Evolutionary conservation across 2,797 vertebrate genomes (phyloP).

Genomic region (Chaenodraco wilsoni): DNA sequence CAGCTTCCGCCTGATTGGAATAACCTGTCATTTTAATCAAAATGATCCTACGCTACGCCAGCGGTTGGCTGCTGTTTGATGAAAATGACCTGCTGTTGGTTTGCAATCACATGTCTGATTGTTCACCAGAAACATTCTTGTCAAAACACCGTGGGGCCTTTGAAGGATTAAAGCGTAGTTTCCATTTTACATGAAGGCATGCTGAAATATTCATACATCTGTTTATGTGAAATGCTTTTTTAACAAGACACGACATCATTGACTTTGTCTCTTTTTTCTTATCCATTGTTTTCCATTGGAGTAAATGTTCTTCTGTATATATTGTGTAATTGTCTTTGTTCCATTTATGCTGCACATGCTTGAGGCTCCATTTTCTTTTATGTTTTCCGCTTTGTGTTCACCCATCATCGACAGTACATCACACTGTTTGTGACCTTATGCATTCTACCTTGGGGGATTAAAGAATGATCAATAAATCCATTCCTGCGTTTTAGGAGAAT

Average conservation of each 20-base stretch:
- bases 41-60: conserved; percentile 23
- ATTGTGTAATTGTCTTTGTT: conserved; percentile 30
- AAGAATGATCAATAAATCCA: conserved; percentile 63
- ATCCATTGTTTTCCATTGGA: not conserved
- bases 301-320: not conserved
- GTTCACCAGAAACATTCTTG: conserved; percentile 51
- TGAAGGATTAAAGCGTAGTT: conserved; percentile 49
- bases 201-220: conserved; percentile 56
- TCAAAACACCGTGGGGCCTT: conserved; percentile 46
- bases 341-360: conserved; percentile 27
- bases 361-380: conserved; percentile 34
- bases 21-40: conserved; percentile 69
- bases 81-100: conserved; percentile 65
- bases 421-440: conserved; percentile 40
- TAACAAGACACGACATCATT: conserved; percentile 26
- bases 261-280: conserved; percentile 7
- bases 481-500: conserved; percentile 51
- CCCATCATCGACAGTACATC: conserved; percentile 12
- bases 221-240: conserved; percentile 42
- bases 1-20: conserved; percentile 67
- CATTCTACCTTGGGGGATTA: conserved; percentile 38
- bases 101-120: conserved; percentile 66
- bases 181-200: conserved; percentile 27
- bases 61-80: conserved; percentile 61
- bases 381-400: conserved; percentile 35